These are phyloP conservation scores for Neodontobutis hainanensis DNA, from an alignment of 2,113 vertebrate species.

Conservation along the genomic window DNA sequence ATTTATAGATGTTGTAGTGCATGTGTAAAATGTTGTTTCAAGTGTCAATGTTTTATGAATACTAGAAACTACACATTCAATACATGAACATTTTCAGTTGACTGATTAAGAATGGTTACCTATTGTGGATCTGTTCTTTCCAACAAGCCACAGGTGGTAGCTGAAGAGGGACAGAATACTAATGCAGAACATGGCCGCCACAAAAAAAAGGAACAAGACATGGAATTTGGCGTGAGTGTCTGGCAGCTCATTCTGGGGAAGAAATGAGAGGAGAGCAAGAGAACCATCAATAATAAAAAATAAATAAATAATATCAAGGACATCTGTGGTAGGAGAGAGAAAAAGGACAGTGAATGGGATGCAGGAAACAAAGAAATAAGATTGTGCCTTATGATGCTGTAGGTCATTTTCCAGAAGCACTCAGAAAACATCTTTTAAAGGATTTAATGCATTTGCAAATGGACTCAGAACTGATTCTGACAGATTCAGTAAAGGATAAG, in stretches of 20 bases:
- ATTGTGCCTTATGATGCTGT: background rate
- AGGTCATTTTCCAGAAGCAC: too few species aligned
- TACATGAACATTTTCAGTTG: too few species aligned
- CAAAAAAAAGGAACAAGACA: conserved; percentile 96
- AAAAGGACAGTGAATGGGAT: background rate
- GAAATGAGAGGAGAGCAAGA: conserved; percentile 41
- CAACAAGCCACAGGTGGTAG: conserved; percentile 97
- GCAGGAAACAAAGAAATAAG: background rate
- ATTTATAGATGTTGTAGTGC: too few species aligned
- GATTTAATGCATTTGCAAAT: too few species aligned
- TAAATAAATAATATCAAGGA: background rate
- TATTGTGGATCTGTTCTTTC: conserved; percentile 96
- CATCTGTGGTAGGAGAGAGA: conserved; percentile 3
- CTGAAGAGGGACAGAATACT: conserved; percentile 95
- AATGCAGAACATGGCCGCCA: conserved; percentile 98
- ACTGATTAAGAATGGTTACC: conserved; percentile 71
- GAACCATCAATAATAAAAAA: conserved; percentile 28
- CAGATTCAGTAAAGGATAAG: too few species aligned
- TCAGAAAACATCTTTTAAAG: too few species aligned
- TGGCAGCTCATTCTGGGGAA: conserved; percentile 85
- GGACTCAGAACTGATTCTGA: too few species aligned
- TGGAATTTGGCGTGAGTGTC: conserved; percentile 94
- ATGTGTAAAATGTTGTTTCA: background rate
- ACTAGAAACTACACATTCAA: too few species aligned
- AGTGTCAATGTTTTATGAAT: too few species aligned